Evolutionary conservation across 1,140 invertebrate genomes (phyloP).

Genomic region (Amphibalanus amphitrite): DNA sequence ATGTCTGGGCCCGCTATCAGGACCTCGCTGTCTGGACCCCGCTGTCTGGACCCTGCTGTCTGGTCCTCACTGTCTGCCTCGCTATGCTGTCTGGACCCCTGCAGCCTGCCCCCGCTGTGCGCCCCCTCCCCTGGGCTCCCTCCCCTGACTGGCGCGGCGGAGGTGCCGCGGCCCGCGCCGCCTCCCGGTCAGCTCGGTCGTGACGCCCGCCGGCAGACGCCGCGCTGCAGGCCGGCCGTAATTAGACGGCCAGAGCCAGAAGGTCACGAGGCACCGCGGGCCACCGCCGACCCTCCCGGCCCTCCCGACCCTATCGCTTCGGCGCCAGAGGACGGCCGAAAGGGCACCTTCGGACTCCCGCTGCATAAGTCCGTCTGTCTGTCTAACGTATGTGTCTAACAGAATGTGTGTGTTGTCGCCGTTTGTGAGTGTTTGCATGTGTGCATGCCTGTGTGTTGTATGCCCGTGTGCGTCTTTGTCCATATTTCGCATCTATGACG

Average conservation of each 20-base stretch:
- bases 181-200: background rate
- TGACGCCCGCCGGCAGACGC: background rate
- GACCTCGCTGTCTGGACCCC: too few relatives aligned
- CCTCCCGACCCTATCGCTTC: too few relatives aligned
- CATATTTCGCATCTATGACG: background rate
- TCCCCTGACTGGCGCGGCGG: too few relatives aligned
- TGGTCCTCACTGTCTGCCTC: too few relatives aligned
- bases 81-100: too few relatives aligned
- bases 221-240: background rate
- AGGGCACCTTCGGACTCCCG: too few relatives aligned
- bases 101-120: too few relatives aligned
- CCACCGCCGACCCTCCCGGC: too few relatives aligned
- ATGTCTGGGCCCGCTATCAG: too few relatives aligned
- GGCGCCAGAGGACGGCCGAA: background rate
- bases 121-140: too few relatives aligned
- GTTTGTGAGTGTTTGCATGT: background rate
- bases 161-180: too few relatives aligned
- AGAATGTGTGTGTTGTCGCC: background rate
- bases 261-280: background rate
- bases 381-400: constrained; percentile 5
- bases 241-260: background rate
- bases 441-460: background rate
- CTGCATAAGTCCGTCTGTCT: constrained; percentile 6
- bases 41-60: too few relatives aligned
- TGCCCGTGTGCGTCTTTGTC: background rate